Conservation (phyloP, 1,140 invertebrate species). For the Contarinia nasturtii region DNA sequence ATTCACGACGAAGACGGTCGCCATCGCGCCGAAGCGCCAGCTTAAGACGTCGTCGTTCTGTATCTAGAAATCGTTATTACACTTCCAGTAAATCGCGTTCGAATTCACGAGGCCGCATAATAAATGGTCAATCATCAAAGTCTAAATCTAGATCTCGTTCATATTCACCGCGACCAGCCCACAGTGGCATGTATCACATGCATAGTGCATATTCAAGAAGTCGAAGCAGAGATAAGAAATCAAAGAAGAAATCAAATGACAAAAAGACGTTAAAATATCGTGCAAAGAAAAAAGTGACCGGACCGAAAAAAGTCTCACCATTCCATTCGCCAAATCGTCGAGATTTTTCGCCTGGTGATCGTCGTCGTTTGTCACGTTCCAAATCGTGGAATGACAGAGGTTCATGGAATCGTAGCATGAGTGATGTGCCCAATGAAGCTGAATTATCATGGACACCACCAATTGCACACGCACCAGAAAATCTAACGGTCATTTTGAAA, state of each 20-base stretch:
- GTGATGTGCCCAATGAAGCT: conserved; percentile 3
- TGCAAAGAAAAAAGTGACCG: neutral
- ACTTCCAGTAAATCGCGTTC: neutral
- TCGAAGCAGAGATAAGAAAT: conserved; percentile 6
- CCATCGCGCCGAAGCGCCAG: too few relatives aligned
- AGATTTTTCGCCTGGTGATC: too few relatives aligned
- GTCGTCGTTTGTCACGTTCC: too few relatives aligned
- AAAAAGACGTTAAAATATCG: neutral
- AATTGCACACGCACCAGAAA: conserved; percentile 14
- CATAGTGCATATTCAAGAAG: conserved; percentile 4
- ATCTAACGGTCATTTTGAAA: conserved; percentile 30
- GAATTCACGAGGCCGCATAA: neutral
- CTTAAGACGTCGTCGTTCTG: too few relatives aligned
- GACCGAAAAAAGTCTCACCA: neutral
- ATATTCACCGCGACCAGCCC: conserved; percentile 2
- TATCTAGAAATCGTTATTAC: too few relatives aligned
- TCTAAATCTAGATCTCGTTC: conserved; percentile 7
- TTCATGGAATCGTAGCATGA: conserved; percentile 2
- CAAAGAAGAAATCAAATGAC: neutral
- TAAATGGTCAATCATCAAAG: conserved; percentile 12
- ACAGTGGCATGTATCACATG: conserved; percentile 1
- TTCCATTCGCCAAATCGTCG: conserved; percentile 11
- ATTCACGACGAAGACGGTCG: too few relatives aligned
- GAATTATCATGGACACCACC: conserved; percentile 28
- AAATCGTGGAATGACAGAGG: too few relatives aligned